Base-by-base conservation (phyloP, 2,113 vertebrate species). In the Cheilinus undulatus region DNA sequence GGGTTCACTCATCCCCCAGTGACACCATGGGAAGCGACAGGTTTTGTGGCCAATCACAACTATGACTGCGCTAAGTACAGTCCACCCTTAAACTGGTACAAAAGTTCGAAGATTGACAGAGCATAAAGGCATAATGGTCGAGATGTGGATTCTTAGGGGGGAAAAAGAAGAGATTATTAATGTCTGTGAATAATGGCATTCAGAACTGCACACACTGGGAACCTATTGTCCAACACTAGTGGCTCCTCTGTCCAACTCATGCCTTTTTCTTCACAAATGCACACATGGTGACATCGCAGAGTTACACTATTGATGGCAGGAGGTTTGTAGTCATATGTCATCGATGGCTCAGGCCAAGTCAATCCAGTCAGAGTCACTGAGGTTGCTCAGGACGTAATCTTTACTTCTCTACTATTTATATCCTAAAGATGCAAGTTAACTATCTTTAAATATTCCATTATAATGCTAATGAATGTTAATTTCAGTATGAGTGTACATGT, bases 111-210 rank as follows among this genome's bases (percentile, higher is more conserved):
- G 69, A 69, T 49, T 54, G 68, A 76, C 83, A 46, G 72, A 75
- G 78, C 63, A 80, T 56, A 42, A 81, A 72, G 83, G 71, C 81
- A 75, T 76, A 78, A 85, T 78, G 46, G 66, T 80, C 71, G 78
- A 51, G 46, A 76, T 53, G 78, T 82, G 73, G 50, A 76, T 78
- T 79, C 70, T 76, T 82, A 52, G 36, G 19, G 45, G 30, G 46
- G 24, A 73, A 88, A 84, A 83, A 83, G 84, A 86, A 69, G 78
- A 88, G 85, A 76, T 92, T 83, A 87, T 93, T 79, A 91, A 87
- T 82, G 67, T 74, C 58, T 80, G 63, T 93, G 91, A 94, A 92
- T 93, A 84, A 91, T 89, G 80, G 53, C 90, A 90, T 93, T 94
- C 86, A 93, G 66, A 58, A 73, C 58, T 27, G 26, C 20, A 65